phyloP scores from a whole-genome alignment of 2,888 invertebrate species.

The Arge pagana region DNA sequence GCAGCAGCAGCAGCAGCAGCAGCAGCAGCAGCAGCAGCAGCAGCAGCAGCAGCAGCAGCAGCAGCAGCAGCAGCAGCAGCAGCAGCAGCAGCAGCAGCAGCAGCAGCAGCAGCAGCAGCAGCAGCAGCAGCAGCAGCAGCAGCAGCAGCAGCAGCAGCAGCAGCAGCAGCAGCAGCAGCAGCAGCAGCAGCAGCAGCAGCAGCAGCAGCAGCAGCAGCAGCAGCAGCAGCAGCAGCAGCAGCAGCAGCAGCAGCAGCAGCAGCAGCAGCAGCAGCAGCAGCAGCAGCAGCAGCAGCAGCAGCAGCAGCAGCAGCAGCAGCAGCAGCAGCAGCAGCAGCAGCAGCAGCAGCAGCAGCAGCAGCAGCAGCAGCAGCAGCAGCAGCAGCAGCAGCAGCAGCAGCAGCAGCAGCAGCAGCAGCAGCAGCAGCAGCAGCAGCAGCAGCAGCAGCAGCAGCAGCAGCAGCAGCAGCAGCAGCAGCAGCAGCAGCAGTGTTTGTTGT shows the following conservation, averaged over 20 bases:
- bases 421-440: neutral
- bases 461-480: neutral
- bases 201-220: neutral
- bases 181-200: neutral
- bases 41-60: neutral
- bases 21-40: neutral
- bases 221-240: neutral
- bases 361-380: neutral
- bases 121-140: neutral
- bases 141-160: neutral
- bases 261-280: neutral
- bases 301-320: neutral
- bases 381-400: neutral
- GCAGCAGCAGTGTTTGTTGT: neutral
- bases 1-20: neutral
- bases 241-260: neutral
- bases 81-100: neutral
- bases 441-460: neutral
- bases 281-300: neutral
- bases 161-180: neutral
- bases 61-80: neutral
- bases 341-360: neutral
- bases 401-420: neutral
- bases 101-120: neutral
- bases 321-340: neutral